Evolutionary conservation across 2,797 vertebrate genomes (phyloP), one percentile per base, ranked within the genome.

Genomic region (Leuciscus waleckii): DNA sequence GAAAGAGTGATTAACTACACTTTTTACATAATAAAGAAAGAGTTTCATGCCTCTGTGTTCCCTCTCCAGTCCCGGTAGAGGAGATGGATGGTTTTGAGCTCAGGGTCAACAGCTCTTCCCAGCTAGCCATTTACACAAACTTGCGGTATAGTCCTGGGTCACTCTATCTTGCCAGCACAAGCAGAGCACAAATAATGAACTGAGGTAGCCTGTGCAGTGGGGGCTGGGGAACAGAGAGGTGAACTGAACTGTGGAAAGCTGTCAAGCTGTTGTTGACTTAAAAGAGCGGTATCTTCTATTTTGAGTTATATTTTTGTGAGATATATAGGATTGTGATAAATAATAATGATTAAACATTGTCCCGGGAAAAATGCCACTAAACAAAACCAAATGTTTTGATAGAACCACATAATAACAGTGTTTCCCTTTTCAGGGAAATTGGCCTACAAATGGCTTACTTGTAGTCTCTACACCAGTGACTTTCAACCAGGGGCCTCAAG

Each of bases 31-130:
- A 56, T 75, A 63, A 76, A n/a, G 39, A 71, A 82, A 49, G 26
- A 61, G 61, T 69, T 81, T 7, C 56, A 8, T 75, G 32, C 49
- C 4, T 81, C 73, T 39, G 65, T 84, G n/a, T 37, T 84, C n/a
- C 19, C 46, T 56, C 32, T 81, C 39, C 71, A 32, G 43, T 54
- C 19, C 63, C 7, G 35, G 26, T 43, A 71, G 77, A 67, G 26
- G 54, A 89, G 88, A 89, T 82, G 81, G 61, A 89, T 86, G 79
- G 78, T 71, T 81, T 69, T 80, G 61, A 82, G 65, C 71, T 26
- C 58, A 63, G 32, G 79, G 79, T 68, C 78, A 81, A 77, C 70
- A 81, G 83, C 75, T 83, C 71, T 86, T 77, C 43, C 54, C 65
- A 81, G 80, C 75, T 69, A 82, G 51, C 43, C 84, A 23, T 39